phyloP scores from a whole-genome alignment of 2,113 vertebrate genomes.

The Channa maculata region DNA sequence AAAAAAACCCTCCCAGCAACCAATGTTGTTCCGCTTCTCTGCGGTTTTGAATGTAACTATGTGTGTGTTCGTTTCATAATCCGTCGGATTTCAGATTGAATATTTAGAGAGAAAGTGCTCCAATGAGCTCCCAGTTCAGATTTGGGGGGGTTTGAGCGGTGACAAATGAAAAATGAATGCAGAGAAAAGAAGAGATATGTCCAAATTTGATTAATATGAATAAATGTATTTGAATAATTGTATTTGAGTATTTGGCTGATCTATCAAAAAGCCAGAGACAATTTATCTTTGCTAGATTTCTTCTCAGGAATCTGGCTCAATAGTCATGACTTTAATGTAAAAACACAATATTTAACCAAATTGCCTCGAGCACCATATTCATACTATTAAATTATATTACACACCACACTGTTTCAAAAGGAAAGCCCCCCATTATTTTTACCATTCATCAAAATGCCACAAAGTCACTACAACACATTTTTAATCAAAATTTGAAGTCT shows the following conservation, averaged over 20 bases:
- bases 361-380: slow-evolving; percentile 50
- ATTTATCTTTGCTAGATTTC: slow-evolving; percentile 62
- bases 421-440: slow-evolving; percentile 59
- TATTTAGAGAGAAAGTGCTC: slow-evolving; percentile 59
- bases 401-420: slow-evolving; percentile 49
- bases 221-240: slow-evolving; percentile 77
- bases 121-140: slow-evolving; percentile 54
- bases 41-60: slow-evolving; percentile 20
- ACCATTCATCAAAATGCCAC: slow-evolving; percentile 52
- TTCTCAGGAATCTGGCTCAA: slow-evolving; percentile 64
- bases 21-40: slow-evolving; percentile 24
- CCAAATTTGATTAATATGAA: slow-evolving; percentile 77
- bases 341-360: slow-evolving; percentile 77
- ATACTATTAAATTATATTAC: slow-evolving; percentile 62
- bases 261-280: slow-evolving; percentile 72
- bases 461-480: slow-evolving; percentile 10
- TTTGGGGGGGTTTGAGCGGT: slow-evolving; percentile 55
- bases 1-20: neutral
- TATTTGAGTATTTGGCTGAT: slow-evolving; percentile 74
- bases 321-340: slow-evolving; percentile 75
- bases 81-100: slow-evolving; percentile 49
- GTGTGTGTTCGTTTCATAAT: slow-evolving; percentile 10
- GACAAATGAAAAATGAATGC: slow-evolving; percentile 73
- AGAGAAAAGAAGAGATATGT: slow-evolving; percentile 57
- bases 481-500: slow-evolving; percentile 6